Base-by-base conservation (phyloP, 2,797 vertebrate genomes). In the Scomberomorus guttatus region DNA sequence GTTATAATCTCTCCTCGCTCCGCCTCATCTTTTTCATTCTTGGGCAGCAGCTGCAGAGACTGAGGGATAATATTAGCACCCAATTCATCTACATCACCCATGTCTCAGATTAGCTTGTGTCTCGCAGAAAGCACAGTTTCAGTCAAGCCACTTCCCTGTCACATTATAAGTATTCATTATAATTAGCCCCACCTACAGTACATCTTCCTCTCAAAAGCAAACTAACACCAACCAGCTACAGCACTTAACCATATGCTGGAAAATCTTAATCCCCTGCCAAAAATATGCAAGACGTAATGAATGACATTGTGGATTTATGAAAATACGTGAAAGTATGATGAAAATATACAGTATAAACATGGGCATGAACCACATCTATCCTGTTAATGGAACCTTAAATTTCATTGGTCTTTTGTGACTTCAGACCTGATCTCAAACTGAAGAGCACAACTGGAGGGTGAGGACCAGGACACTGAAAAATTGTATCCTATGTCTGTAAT, bases 61-160 rank as follows among this genome's bases (percentile, higher is more conserved):
- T 22, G 61, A 65, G 50, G 73, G 75, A 78, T 90, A 84, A 92
- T 90, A 89, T 92, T 84, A 90, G 87, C 82, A 17, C 37, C 59
- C 59, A 60, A 81, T 85, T 88, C 72, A 79, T 89, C 72, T 60
- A 32, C 58, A 75, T 85, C 64, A 46, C 71, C 50, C 17, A 63
- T 73, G 73, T 66, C 58, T 59, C 27, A 79, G 67, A 82, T 84
- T 48, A 86, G 70, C 71, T 48, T 14, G 17, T 17, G 52, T 70
- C 51, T 83, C 52, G 34, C 18, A 10, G 62, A 55, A 42, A 73
- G 72, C 17, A 27, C 56, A n/a, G 57, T 56, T 81, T 84, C 34
- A 78, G 48, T 57, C 55, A 60, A 72, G 71, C 32, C 70, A 39
- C 48, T 72, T 85, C 5, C 27, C 46, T 42, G 46, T 70, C 52